A percentile compares a stretch with the other conserved stretches of the same genome.
Evolutionary conservation across 2,113 vertebrate species (phyloP).

Genomic region (Sander vitreus): DNA sequence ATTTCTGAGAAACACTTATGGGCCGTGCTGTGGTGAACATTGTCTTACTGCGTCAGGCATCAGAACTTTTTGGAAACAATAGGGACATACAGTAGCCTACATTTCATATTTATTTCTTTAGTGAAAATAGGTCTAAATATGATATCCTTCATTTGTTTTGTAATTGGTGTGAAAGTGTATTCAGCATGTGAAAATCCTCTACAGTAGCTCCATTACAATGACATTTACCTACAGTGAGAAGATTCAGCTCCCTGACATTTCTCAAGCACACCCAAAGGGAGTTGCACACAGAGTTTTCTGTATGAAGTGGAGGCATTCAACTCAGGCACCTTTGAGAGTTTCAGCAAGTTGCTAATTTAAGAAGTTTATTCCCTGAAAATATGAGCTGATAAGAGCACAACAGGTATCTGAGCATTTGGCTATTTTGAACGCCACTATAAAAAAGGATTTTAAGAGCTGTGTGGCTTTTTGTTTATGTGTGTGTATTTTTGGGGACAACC

Average conservation of each 20-base stretch:
- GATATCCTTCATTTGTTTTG: background rate
- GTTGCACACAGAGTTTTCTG: constrained; percentile 27
- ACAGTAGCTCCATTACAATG: constrained; percentile 19
- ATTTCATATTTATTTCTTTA: no score
- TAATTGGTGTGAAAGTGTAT: background rate
- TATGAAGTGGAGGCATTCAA: constrained; percentile 22
- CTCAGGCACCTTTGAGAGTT: constrained; percentile 35
- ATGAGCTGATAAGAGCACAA: constrained; percentile 12
- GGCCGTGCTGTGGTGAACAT: background rate
- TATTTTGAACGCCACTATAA: constrained; percentile 10
- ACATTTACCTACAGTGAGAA: constrained; percentile 29
- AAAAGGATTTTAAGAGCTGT: constrained; percentile 9
- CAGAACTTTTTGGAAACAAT: background rate
- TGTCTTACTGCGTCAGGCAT: background rate
- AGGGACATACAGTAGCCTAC: background rate
- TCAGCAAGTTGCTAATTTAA: constrained; percentile 40
- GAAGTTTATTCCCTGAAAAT: constrained; percentile 29
- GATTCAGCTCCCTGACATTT: constrained; percentile 46
- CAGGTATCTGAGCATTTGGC: constrained; percentile 11
- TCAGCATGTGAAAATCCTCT: background rate
- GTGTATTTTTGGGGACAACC: constrained; percentile 33
- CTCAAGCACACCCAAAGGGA: constrained; percentile 28
- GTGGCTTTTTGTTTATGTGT: constrained; percentile 26
- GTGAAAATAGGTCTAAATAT: no score
- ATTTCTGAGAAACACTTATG: background rate